Evolutionary conservation across 2,888 invertebrate genomes (phyloP).

Genomic region (Proisotoma minuta): DNA sequence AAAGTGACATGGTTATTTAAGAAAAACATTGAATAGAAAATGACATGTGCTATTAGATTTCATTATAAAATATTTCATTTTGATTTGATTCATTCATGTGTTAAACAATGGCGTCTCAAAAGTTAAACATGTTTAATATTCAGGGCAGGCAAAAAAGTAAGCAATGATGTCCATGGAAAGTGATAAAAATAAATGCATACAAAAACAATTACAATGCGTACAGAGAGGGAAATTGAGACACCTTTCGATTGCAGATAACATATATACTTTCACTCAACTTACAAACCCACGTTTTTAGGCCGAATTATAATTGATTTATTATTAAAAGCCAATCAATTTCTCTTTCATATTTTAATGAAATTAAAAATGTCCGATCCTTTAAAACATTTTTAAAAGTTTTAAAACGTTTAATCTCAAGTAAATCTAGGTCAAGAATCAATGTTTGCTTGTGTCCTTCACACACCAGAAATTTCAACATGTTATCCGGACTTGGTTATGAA

Average conservation of each 20-base stretch:
- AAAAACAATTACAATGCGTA: neutral
- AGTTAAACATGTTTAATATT: too few relatives aligned
- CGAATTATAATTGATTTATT: neutral
- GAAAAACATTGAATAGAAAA: too few relatives aligned
- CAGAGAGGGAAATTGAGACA: constrained; percentile 1
- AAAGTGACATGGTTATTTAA: too few relatives aligned
- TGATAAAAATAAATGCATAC: constrained; percentile 2
- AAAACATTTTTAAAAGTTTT: neutral
- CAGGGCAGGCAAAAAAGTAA: too few relatives aligned
- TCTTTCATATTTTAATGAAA: neutral
- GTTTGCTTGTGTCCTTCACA: neutral
- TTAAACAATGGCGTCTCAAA: too few relatives aligned
- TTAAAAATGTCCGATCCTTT: neutral
- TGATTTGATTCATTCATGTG: too few relatives aligned
- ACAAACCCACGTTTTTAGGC: neutral
- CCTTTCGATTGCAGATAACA: neutral
- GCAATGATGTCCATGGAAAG: constrained; percentile 1
- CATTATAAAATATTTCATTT: too few relatives aligned
- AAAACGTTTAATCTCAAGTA: neutral
- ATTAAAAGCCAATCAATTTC: neutral
- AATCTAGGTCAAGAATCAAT: neutral
- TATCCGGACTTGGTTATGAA: too few relatives aligned
- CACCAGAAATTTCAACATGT: too few relatives aligned
- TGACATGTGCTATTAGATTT: too few relatives aligned
- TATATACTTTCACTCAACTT: neutral